Base-by-base conservation (phyloP, 2,888 invertebrate species). In the Phaonia tiefii region DNA sequence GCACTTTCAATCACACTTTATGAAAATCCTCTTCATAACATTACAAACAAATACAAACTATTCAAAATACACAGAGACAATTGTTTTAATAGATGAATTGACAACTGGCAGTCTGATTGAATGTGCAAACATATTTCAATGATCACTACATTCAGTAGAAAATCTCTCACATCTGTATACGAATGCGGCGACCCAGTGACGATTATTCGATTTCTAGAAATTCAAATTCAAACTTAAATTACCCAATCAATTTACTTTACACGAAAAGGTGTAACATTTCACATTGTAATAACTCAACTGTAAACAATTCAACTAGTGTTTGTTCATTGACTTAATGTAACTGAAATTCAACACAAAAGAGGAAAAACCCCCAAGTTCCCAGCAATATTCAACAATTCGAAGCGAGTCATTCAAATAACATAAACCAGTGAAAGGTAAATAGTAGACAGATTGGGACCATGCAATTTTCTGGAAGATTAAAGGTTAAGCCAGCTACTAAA, bases 211-310 rank as follows among this genome's bases (percentile, higher is more conserved):
- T n/a, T n/a, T n/a, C n/a, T n/a, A n/a, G n/a, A n/a, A n/a, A n/a
- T n/a, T n/a, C n/a, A n/a, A n/a, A n/a, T n/a, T n/a, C n/a, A n/a
- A n/a, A n/a, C n/a, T n/a, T n/a, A n/a, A n/a, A n/a, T n/a, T n/a
- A n/a, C n/a, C n/a, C n/a, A n/a, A n/a, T n/a, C n/a, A n/a, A n/a
- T n/a, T n/a, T n/a, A n/a, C n/a, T n/a, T n/a, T n/a, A n/a, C n/a
- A n/a, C n/a, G n/a, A 49, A 49, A 49, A 49, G 49, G 49, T 49
- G 49, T 7, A 49, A 49, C 49, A 49, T 49, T 49, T 49, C 49
- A 49, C 49, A 20, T 2, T 7, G 20, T 8, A 20, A n/a, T n/a
- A n/a, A 49, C 1, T 49, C 49, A 20, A 49, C 49, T n/a, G 8
- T 1, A 49, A 20, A 49, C 20, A n/a, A 49, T 49, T 49, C 49